Base-by-base conservation (phyloP, 2,888 invertebrate genomes). In the Diarsia dahlii region DNA sequence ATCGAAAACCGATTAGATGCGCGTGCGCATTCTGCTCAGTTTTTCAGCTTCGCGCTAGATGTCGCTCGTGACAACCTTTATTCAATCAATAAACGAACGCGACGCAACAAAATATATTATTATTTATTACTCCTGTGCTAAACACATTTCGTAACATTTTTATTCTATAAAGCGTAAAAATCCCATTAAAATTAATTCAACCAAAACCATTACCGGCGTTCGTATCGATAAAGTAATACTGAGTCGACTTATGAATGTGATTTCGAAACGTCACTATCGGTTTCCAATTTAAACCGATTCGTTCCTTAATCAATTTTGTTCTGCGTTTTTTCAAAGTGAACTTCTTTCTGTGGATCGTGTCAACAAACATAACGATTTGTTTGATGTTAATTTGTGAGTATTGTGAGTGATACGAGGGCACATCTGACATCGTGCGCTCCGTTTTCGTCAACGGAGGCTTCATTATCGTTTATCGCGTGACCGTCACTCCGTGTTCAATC, bases 211-310 rank as follows among this genome's bases (percentile, higher is more conserved):
- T 96, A 95, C 95, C 93, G 92, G 90, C 93, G 93, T 94, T 95
- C 94, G 94, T 96, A 96, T 95, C 96, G 96, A 95, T 96, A 96
- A 96, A 95, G 95, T 95, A 95, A 95, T 95, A 95, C 95, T 91
- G 93, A 95, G 92, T 94, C 89, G 92, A 95, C 96, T 96, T 96
- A 96, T 96, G 96, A 96, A 96, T 96, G 95, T 96, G 95, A 95
- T 96, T 96, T 96, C 96, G 95, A 95, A 96, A 96, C 95, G 94
- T 95, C 96, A 96, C 96, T 96, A 96, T 96, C 96, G 96, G 93
- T 95, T 96, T 96, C 95, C 96, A 96, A 96, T 96, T 96, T 96
- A 96, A 95, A 94, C 93, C 96, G 94, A 96, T 96, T 96, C 96
- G 96, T 96, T 96, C 96, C 96, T 95, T 95, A 96, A 95, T 95